Evolutionary conservation across 2,888 invertebrate genomes (phyloP), one percentile per base, ranked within the genome.

Genomic region (Drosophila maculinotata): DNA sequence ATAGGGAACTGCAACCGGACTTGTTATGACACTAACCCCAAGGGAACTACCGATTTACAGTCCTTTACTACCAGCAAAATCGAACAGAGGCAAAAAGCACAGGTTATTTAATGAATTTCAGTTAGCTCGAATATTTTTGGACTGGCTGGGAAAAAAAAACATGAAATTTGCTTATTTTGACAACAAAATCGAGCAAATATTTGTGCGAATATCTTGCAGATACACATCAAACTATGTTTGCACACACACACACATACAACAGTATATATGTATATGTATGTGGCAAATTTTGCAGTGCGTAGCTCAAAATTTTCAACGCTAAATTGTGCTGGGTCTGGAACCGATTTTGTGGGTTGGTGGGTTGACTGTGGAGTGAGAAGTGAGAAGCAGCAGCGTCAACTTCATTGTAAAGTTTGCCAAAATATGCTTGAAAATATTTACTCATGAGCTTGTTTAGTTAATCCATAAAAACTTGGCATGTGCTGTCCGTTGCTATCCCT

Each of bases 351-450:
- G 17, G 31, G 10, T 1, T 30, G 4, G 10, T 8, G 3, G 33
- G 33, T 33, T 33, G 12, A 12, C 33, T 33, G 28, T 10, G 2
- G 41, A 44, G 20, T 26, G 35, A 35, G 42, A 36, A 62, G 15
- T 33, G 7, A 35, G 45, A 39, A 28, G 33, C 9, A 48, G 53
- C 41, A 35, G 51, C 63, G 65, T 53, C 64, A 75, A 84, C 54
- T 78, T 78, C 67, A 81, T 84, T 81, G 76, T 67, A 65, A 79
- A 79, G 47, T 86, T 83, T 79, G 67, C 69, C 68, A 73, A 73
- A 79, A 86, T 88, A 77, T 86, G 87, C 78, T 84, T 62, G 70
- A 88, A 86, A 86, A 88, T 84, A 88, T 84, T 84, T 84, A 88
- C 83, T 78, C 83, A 79, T 71, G 81, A 86, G 81, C 66, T 83